Base-by-base conservation (phyloP, 2,113 vertebrate genomes). In the Macaca nemestrina region DNA sequence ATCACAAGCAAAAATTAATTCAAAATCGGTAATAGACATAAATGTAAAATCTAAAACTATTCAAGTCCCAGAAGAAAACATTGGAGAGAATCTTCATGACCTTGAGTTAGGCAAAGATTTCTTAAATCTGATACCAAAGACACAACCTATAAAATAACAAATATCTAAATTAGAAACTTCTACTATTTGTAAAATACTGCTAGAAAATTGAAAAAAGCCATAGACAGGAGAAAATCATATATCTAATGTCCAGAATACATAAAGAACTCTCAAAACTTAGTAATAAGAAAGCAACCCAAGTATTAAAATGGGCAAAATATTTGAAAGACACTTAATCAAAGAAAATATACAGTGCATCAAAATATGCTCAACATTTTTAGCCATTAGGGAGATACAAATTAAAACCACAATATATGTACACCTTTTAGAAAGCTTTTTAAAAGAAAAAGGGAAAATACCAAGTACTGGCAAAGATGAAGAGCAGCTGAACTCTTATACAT, bases 201-300 rank as follows among this genome's bases (percentile, higher is more conserved):
- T 88, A 88, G 88, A 22, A 75, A 92, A 92, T 73, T 75, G 68
- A 76, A 88, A 81, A 81, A 82, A 59, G 30, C 52, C 50, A 92
- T 8, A 61, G 68, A 55, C 52, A 57, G 50, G 48, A 57, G 80
- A 78, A 75, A 76, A 73, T 75, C 55, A 5, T 45, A 23, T 83
- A 76, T 67, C 32, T 88, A 30, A 57, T 93, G 48, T 93, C 85
- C 40, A 96, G 38, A 89, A 89, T 68, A 59, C 73, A 89, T 68
- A 83, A 52, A 73, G 10, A 89, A 59, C 18, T 89, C 18, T 40
- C 14, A 84, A 93, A 48, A 50, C 40, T 84, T 78, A 68, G 7
- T 80, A 92, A 30, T 88, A 75, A 88, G 50, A 92, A 73, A 86
- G 35, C n/a, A 86, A 64, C 43, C n/a, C 30, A 73, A 55, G 11